Evolutionary conservation across 2,888 invertebrate species (phyloP).

Genomic region (Oscheius onirici): DNA sequence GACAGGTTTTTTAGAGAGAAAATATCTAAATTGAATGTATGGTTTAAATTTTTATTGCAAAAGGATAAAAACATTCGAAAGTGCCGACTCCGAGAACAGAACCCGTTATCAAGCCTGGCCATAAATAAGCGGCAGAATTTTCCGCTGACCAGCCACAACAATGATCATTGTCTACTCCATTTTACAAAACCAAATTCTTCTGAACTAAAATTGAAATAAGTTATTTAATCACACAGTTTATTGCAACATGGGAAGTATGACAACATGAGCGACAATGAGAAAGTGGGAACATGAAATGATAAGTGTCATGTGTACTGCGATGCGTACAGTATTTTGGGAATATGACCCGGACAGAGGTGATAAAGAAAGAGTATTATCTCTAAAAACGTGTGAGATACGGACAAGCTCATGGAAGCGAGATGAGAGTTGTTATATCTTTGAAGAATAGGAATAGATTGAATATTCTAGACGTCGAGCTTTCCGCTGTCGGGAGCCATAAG

Average conservation of each 20-base stretch:
- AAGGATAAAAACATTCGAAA: too few relatives aligned
- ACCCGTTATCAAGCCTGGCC: constrained; percentile 4
- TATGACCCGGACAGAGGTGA: constrained; percentile 10
- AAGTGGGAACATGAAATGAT: background rate
- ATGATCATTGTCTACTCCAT: background rate
- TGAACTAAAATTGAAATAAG: background rate
- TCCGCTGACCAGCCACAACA: background rate
- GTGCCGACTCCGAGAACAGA: background rate
- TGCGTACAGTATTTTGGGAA: constrained; percentile 5
- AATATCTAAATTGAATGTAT: too few relatives aligned
- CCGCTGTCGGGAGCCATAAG: constrained; percentile 50
- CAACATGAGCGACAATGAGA: background rate
- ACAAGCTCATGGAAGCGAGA: constrained; percentile 17
- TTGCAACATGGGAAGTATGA: background rate
- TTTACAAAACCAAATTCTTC: background rate
- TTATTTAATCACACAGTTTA: background rate
- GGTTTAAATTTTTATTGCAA: too few relatives aligned
- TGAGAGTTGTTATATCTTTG: background rate
- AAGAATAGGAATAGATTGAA: background rate
- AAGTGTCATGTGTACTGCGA: constrained; percentile 14
- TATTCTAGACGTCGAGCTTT: constrained; percentile 18
- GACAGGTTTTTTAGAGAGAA: too few relatives aligned
- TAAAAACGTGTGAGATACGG: constrained; percentile 15
- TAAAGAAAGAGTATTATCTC: background rate
- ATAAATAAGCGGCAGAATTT: background rate